phyloP scores from a whole-genome alignment of 2,797 vertebrate genomes.

The Urophycis tenuis region DNA sequence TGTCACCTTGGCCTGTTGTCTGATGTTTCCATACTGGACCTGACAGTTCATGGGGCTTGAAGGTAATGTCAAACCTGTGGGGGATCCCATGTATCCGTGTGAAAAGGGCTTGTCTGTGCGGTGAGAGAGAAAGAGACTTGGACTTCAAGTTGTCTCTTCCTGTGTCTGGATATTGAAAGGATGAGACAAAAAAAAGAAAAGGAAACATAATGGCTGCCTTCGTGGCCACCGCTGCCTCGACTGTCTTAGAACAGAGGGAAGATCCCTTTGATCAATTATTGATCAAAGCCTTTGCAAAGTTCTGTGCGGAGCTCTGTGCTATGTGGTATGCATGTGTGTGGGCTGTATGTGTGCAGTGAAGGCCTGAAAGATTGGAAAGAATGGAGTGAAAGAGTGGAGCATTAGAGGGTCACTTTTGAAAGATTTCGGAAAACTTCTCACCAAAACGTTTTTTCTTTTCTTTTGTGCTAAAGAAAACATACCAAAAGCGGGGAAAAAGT shows the following conservation, averaged over 20 bases:
- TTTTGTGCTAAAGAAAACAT: background rate
- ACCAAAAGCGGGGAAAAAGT: constrained; percentile 31
- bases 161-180: constrained; percentile 19
- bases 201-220: constrained; percentile 31
- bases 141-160: background rate
- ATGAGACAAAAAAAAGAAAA: constrained; percentile 19
- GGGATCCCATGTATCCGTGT: constrained; percentile 5
- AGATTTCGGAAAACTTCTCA: background rate
- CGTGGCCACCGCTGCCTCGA: constrained; percentile 15
- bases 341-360: constrained; percentile 8
- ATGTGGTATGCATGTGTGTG: constrained; percentile 12
- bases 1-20: constrained; percentile 43
- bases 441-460: constrained; percentile 1
- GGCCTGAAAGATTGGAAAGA: background rate
- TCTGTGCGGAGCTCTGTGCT: constrained; percentile 38
- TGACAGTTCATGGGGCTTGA: constrained; percentile 43
- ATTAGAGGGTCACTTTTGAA: background rate
- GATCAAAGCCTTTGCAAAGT: constrained; percentile 64
- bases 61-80: constrained; percentile 39
- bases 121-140: background rate
- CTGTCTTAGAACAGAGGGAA: constrained; percentile 51
- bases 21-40: constrained; percentile 39
- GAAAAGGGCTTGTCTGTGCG: background rate
- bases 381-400: constrained; percentile 5
- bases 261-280: constrained; percentile 62